A percentile compares a stretch with the other conserved stretches of the same genome.
phyloP scores from a whole-genome alignment of 2,888 invertebrate genomes.

The Lottia scabra region DNA sequence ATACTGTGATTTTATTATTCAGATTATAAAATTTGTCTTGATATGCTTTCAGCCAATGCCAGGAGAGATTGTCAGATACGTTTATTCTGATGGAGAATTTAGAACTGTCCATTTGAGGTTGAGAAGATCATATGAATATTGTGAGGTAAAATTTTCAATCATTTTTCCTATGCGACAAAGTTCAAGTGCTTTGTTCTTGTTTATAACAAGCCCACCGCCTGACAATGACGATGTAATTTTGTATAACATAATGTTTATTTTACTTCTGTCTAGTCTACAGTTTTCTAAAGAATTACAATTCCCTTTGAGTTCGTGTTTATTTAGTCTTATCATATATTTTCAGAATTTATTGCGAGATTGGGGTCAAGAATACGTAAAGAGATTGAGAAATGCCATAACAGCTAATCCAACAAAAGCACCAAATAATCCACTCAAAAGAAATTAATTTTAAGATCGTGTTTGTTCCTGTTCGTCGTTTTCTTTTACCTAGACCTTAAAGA shows the following conservation, averaged over 20 bases:
- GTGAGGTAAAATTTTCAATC: constrained; percentile 42
- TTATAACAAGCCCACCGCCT: too few species aligned
- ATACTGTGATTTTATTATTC: too few species aligned
- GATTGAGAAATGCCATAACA: constrained; percentile 39
- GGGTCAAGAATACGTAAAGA: constrained; percentile 57
- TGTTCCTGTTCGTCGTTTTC: too few species aligned
- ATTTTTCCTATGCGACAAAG: too few species aligned
- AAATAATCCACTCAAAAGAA: not conserved
- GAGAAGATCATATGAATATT: constrained; percentile 56
- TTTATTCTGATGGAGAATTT: constrained; percentile 59
- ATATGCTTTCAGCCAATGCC: constrained; percentile 51
- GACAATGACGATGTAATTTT: not conserved
- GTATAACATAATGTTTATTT: not conserved
- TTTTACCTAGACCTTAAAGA: too few species aligned
- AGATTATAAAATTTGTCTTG: not conserved
- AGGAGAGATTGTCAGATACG: constrained; percentile 51
- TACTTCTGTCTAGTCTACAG: not conserved
- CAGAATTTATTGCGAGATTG: constrained; percentile 57
- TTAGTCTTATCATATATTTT: constrained; percentile 4
- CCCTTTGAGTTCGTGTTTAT: not conserved
- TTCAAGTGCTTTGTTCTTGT: too few species aligned
- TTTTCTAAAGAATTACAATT: not conserved
- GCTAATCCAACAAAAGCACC: constrained; percentile 19
- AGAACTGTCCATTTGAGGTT: constrained; percentile 46
- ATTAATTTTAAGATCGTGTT: not conserved